Evolutionary conservation across 2,113 vertebrate genomes (phyloP).

Genomic region (Sapayoa aenigma): DNA sequence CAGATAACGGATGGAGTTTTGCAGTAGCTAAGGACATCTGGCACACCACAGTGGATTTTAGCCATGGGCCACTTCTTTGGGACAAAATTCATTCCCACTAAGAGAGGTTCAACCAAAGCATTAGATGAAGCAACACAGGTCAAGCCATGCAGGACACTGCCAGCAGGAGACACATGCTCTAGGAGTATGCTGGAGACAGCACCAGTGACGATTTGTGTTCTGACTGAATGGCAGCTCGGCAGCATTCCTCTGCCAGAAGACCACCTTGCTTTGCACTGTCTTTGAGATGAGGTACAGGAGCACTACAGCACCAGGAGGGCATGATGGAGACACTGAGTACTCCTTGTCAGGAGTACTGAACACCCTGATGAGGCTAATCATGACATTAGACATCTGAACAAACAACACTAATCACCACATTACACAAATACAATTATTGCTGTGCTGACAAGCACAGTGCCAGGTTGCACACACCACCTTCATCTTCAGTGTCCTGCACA

Average conservation of each 20-base stretch:
- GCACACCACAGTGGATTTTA: constrained; percentile 37
- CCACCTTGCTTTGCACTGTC: background rate
- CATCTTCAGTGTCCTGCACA: background rate
- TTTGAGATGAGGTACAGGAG: background rate
- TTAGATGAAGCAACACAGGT: background rate
- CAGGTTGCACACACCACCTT: background rate
- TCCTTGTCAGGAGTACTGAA: background rate
- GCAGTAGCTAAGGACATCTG: background rate
- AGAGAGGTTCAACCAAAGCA: background rate
- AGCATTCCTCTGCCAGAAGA: background rate
- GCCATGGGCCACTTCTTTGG: background rate
- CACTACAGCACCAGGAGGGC: background rate
- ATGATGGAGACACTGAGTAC: background rate
- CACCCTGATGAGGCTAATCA: background rate
- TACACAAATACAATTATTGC: constrained; percentile 23
- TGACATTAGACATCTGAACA: constrained; percentile 14
- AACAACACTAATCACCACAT: constrained; percentile 36
- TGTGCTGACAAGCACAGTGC: background rate
- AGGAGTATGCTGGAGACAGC: background rate
- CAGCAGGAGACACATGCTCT: background rate
- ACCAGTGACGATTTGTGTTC: background rate
- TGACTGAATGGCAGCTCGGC: background rate
- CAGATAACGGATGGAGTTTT: constrained; percentile 28
- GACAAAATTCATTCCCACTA: background rate
- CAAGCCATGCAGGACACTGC: background rate